Evolutionary conservation across 1,140 invertebrate genomes (phyloP).

Genomic region (Magallana gigas): DNA sequence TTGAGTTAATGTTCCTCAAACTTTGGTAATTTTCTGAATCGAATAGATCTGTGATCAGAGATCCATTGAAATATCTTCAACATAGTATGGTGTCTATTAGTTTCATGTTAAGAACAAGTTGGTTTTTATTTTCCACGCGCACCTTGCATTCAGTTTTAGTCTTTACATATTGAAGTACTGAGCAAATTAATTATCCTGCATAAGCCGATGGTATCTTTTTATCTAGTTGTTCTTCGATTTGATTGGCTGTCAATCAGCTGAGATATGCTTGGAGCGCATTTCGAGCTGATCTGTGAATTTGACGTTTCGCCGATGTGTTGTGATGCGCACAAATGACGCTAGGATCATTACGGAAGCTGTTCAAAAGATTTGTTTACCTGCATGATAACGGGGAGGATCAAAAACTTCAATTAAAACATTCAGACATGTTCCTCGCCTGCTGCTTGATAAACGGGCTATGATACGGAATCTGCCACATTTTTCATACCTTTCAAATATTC

Average conservation of each 20-base stretch:
- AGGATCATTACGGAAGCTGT: constrained; percentile 4
- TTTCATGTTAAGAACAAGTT: background rate
- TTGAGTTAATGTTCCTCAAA: background rate
- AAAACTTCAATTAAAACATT: constrained; percentile 27
- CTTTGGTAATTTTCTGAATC: background rate
- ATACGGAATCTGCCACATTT: background rate
- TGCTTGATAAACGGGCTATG: constrained; percentile 3
- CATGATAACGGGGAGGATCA: background rate
- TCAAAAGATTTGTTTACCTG: constrained; percentile 25
- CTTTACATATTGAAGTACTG: background rate
- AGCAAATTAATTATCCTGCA: background rate
- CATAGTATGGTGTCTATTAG: background rate
- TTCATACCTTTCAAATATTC: constrained; percentile 15
- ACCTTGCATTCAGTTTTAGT: background rate
- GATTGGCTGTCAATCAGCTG: constrained; percentile 13
- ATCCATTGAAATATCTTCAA: background rate
- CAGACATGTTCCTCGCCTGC: constrained; percentile 13
- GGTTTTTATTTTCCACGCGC: background rate
- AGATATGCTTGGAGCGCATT: background rate
- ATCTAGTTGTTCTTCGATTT: background rate
- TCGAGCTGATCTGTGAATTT: background rate
- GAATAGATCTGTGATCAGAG: background rate
- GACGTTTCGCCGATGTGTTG: background rate
- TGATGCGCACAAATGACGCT: background rate
- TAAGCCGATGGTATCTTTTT: background rate